Percentiles rank a stretch among this genome's conserved stretches.
Conservation (phyloP, 2,113 vertebrate species). For the Phrynocephalus versicolor region DNA sequence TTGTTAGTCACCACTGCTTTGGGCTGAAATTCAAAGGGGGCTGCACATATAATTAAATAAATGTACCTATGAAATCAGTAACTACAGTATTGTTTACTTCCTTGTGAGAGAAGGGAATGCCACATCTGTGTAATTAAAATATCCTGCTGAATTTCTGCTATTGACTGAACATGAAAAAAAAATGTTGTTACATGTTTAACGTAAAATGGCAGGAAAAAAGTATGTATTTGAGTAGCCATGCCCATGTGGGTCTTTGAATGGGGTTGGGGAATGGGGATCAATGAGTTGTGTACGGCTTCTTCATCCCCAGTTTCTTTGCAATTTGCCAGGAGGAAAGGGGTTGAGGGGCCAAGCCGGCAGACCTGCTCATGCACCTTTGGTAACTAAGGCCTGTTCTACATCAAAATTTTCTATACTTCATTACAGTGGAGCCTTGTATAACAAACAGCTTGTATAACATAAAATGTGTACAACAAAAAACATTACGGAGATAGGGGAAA, state of each 20-base stretch:
- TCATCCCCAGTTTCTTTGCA: background rate
- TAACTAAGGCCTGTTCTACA: too few relatives aligned
- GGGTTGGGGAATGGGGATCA: too few relatives aligned
- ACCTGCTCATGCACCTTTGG: too few relatives aligned
- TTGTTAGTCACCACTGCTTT: constrained; percentile 21
- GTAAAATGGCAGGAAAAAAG: background rate
- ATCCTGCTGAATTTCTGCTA: background rate
- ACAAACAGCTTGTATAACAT: too few relatives aligned
- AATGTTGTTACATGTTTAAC: background rate
- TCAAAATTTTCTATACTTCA: too few relatives aligned
- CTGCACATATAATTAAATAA: background rate
- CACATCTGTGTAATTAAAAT: background rate
- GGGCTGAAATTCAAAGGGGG: constrained; percentile 1
- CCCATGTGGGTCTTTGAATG: background rate
- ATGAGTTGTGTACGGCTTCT: too few relatives aligned
- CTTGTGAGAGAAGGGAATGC: background rate
- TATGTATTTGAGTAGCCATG: too few relatives aligned
- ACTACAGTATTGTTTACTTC: background rate
- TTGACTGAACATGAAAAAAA: background rate
- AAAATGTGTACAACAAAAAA: too few relatives aligned
- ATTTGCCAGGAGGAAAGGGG: background rate
- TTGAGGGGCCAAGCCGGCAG: background rate
- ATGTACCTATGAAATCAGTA: background rate
- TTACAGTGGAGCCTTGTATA: too few relatives aligned
- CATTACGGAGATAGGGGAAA: too few relatives aligned